These are phyloP conservation scores for Anser cygnoides DNA, from an alignment of 2,113 vertebrate genomes.

Conservation along the genomic window DNA sequence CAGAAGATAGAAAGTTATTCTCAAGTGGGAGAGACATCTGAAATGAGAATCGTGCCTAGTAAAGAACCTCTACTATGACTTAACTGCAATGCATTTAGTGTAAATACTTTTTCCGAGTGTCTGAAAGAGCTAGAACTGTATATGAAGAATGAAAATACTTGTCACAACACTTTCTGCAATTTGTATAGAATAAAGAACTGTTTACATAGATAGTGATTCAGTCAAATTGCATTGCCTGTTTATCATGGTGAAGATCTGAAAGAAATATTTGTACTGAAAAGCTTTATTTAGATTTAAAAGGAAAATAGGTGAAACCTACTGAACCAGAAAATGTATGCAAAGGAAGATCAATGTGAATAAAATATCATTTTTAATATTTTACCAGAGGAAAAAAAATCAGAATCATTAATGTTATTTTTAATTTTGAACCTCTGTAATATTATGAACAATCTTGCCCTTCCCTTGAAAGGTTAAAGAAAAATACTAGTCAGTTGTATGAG, in stretches of 20 bases:
- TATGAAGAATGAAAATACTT: slow-evolving; percentile 15
- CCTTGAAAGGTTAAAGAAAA: slow-evolving; percentile 1
- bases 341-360: slow-evolving; percentile 40
- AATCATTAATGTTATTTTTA: slow-evolving; percentile 10
- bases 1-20: neutral
- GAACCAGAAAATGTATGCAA: slow-evolving; percentile 14
- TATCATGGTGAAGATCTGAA: slow-evolving; percentile 5
- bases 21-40: neutral
- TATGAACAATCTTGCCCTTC: neutral
- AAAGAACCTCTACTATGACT: neutral
- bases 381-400: fast-evolving
- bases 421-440: neutral
- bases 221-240: neutral
- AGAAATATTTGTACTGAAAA: slow-evolving; percentile 26
- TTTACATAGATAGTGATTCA: slow-evolving; percentile 2
- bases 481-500: neutral
- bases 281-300: slow-evolving; percentile 20
- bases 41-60: neutral
- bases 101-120: neutral
- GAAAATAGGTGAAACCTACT: neutral
- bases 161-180: slow-evolving; percentile 25
- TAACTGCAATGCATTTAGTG: neutral
- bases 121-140: neutral
- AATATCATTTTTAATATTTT: slow-evolving; percentile 32
- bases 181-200: slow-evolving; percentile 16